These are phyloP conservation scores for Drosophila rubida DNA, from an alignment of 2,888 invertebrate species.

Conservation along the genomic window DNA sequence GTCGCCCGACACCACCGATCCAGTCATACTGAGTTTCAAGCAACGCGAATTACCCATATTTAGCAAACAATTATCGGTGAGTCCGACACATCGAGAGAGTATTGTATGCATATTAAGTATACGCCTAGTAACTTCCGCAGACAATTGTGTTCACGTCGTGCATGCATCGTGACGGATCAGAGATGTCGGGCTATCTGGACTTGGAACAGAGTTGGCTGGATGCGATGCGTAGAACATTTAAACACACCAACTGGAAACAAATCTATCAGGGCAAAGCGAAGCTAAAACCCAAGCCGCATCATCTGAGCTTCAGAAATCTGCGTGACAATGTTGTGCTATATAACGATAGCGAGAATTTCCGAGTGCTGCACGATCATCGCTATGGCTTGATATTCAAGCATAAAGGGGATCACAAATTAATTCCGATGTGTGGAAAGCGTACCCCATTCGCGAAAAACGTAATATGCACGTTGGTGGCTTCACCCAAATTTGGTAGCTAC, in stretches of 20 bases:
- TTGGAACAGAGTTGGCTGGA: constrained; percentile 85
- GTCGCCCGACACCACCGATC: constrained; percentile 85
- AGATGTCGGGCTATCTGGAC: constrained; percentile 94
- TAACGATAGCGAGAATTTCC: constrained; percentile 92
- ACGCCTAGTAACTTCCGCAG: constrained; percentile 78
- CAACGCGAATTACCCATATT: constrained; percentile 90
- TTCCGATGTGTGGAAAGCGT: constrained; percentile 89
- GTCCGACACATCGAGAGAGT: constrained; percentile 7
- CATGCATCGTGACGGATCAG: constrained; percentile 88
- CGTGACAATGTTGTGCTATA: constrained; percentile 89
- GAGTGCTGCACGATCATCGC: constrained; percentile 90
- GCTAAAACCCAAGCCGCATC: constrained; percentile 88
- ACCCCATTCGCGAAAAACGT: constrained; percentile 89
- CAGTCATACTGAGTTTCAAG: constrained; percentile 89
- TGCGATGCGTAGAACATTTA: constrained; percentile 52
- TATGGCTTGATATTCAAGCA: constrained; percentile 92
- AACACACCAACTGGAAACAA: constrained; percentile 89
- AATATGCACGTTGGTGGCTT: constrained; percentile 87
- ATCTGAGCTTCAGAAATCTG: constrained; percentile 91
- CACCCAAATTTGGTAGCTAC: constrained; percentile 89
- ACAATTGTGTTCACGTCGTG: constrained; percentile 92
- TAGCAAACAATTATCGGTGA: constrained; percentile 89
- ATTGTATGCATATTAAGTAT: background rate
- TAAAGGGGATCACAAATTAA: constrained; percentile 90
- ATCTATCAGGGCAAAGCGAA: constrained; percentile 89